A percentile compares a stretch with the other conserved stretches of the same genome.
Evolutionary conservation across 2,113 vertebrate species (phyloP).

Genomic region (Siphamia tubifer): DNA sequence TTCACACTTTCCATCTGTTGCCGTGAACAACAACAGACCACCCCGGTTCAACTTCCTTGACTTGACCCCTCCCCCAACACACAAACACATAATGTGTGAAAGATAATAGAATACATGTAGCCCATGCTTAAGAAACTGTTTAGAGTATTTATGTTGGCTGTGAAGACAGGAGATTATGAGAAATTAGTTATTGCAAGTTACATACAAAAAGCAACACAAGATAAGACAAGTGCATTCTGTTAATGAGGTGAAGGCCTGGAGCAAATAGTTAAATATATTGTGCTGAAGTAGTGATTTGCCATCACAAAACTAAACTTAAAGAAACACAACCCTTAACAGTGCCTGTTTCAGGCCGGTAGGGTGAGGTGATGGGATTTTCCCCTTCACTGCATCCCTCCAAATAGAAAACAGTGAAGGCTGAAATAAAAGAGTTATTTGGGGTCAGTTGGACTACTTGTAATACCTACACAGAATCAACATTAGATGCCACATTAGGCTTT

Average conservation of each 20-base stretch:
- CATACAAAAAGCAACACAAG: background rate
- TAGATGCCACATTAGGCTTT: background rate
- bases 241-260: background rate
- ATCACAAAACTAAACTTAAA: slow-evolving; percentile 15
- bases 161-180: no score
- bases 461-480: background rate
- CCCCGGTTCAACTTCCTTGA: slow-evolving; percentile 65
- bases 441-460: slow-evolving; percentile 2
- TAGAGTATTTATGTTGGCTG: background rate
- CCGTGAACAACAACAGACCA: slow-evolving; percentile 66
- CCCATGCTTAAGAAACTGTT: background rate
- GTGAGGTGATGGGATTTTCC: slow-evolving; percentile 2
- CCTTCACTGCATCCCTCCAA: slow-evolving; percentile 10
- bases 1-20: slow-evolving; percentile 76
- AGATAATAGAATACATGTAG: background rate
- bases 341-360: slow-evolving; percentile 1
- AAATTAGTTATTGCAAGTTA: no score
- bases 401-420: background rate
- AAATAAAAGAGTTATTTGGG: background rate
- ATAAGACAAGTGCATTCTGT: background rate
- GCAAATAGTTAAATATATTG: background rate
- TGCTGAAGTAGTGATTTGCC: background rate
- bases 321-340: slow-evolving; percentile 8
- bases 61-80: slow-evolving; percentile 59
- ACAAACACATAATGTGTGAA: slow-evolving; percentile 21